A percentile compares a stretch with the other conserved stretches of the same genome.
Evolutionary conservation across 1,140 invertebrate genomes (phyloP).

Genomic region (Anastrepha obliqua): DNA sequence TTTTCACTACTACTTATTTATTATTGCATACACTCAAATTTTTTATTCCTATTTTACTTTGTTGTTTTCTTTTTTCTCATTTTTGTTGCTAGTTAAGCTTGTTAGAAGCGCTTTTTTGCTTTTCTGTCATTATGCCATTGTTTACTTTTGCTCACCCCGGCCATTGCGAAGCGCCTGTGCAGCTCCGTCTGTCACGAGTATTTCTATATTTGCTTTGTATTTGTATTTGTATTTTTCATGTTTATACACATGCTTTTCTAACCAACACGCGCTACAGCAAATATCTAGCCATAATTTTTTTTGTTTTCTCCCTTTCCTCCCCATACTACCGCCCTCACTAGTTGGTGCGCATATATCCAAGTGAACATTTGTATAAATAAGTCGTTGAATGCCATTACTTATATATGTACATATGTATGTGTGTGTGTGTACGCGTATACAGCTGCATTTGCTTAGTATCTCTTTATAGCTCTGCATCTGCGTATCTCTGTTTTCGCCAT

Average conservation of each 20-base stretch:
- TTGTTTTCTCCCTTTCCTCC: neutral
- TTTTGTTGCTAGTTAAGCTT: neutral
- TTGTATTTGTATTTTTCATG: neutral
- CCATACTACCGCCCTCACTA: neutral
- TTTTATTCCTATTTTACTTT: neutral
- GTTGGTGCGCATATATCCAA: neutral
- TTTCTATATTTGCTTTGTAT: neutral
- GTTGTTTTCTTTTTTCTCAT: neutral
- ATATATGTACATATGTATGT: neutral
- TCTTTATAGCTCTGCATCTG: slow-evolving; percentile 7
- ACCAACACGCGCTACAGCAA: neutral
- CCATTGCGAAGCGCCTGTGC: neutral
- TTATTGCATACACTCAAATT: neutral
- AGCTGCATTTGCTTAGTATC: slow-evolving; percentile 20
- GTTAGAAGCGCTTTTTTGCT: neutral
- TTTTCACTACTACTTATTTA: neutral
- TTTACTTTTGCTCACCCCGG: neutral
- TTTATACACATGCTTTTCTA: neutral
- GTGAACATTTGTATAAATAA: slow-evolving; percentile 37
- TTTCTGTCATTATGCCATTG: neutral
- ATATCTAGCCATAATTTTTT: neutral
- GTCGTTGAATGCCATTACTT: neutral
- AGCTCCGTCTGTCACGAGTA: neutral
- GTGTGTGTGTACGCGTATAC: neutral
- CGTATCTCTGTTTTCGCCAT: neutral